These are phyloP conservation scores for Eledona agricola DNA, from an alignment of 2,888 invertebrate genomes.

Conservation along the genomic window DNA sequence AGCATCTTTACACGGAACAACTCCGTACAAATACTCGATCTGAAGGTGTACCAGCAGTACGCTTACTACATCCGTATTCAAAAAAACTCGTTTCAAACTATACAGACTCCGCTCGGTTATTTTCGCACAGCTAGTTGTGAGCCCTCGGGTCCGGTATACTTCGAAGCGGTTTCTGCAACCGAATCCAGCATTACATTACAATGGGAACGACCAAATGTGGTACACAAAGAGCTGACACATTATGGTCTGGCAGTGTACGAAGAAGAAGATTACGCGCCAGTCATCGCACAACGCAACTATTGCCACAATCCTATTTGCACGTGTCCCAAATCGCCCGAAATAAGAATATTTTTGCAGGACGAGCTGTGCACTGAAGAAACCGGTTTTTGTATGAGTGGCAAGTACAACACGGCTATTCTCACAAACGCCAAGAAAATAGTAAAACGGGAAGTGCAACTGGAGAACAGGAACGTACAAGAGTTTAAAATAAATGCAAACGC, in stretches of 20 bases:
- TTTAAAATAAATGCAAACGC: neutral
- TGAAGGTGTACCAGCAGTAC: constrained; percentile 1
- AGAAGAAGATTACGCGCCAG: neutral
- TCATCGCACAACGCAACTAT: constrained; percentile 6
- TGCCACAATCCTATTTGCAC: constrained; percentile 1
- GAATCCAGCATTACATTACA: neutral
- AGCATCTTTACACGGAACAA: constrained; percentile 2
- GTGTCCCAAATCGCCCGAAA: neutral
- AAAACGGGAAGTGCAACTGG: neutral
- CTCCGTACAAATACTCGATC: neutral
- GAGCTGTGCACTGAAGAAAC: no score
- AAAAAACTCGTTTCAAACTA: neutral
- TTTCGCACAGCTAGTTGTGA: constrained; percentile 4
- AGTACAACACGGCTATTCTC: neutral
- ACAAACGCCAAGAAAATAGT: neutral
- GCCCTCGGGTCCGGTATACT: constrained; percentile 4
- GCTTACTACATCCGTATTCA: constrained; percentile 12
- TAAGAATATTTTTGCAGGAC: constrained; percentile 1
- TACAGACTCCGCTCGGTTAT: constrained; percentile 3
- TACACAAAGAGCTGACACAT: constrained; percentile 4
- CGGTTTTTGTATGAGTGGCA: neutral
- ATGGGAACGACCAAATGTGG: constrained; percentile 5
- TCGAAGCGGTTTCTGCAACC: neutral
- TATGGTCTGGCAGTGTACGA: constrained; percentile 6
- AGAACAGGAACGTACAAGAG: neutral